Evolutionary conservation across 2,888 invertebrate species (phyloP).

Genomic region (Himalopsyche kuldschensis): DNA sequence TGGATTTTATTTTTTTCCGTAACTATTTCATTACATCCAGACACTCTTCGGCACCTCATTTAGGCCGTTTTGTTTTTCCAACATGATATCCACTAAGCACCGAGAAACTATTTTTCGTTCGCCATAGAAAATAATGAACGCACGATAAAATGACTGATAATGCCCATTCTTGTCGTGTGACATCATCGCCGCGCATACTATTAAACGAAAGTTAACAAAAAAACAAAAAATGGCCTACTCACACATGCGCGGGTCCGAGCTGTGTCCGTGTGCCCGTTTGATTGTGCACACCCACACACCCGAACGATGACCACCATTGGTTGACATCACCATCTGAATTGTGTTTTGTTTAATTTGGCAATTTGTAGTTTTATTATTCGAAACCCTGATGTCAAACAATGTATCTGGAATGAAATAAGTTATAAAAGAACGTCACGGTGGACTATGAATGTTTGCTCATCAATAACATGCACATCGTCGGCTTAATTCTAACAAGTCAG

Average conservation of each 20-base stretch:
- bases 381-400: not conserved
- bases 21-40: too few relatives aligned
- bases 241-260: not conserved
- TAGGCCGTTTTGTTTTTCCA: too few relatives aligned
- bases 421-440: too few relatives aligned
- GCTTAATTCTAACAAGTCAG: too few relatives aligned
- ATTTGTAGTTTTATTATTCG: not conserved
- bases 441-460: too few relatives aligned
- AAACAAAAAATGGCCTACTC: not conserved
- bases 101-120: not conserved
- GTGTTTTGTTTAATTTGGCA: not conserved
- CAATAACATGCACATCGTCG: too few relatives aligned
- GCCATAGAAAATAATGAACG: not conserved
- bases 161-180: not conserved
- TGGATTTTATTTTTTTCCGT: too few relatives aligned
- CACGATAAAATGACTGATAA: not conserved
- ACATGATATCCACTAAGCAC: not conserved
- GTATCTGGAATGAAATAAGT: too few relatives aligned
- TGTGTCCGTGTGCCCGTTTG: not conserved
- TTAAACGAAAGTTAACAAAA: not conserved
- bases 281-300: not conserved
- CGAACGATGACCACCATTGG: not conserved
- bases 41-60: too few relatives aligned
- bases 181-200: not conserved
- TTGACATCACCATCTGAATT: not conserved